Evolutionary conservation across 2,888 invertebrate species (phyloP).

Genomic region (Agonopterix alstromeriana): DNA sequence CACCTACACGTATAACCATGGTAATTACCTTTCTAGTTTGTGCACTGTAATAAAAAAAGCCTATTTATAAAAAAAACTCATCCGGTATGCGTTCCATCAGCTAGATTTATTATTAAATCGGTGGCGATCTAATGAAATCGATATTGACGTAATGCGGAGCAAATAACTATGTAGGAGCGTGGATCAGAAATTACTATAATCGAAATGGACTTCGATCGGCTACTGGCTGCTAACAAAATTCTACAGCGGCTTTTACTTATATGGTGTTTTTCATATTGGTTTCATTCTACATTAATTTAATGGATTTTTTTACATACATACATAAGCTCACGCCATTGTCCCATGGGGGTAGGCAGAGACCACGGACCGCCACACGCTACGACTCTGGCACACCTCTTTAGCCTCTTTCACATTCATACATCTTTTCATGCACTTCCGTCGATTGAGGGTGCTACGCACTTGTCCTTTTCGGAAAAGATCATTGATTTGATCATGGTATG

Average conservation of each 20-base stretch:
- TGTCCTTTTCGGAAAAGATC: too few species aligned
- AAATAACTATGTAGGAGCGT: slow-evolving; percentile 43
- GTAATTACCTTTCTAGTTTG: slow-evolving; percentile 50
- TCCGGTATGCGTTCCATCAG: slow-evolving; percentile 45
- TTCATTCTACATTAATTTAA: too few species aligned
- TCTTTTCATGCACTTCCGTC: too few species aligned
- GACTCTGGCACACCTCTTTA: too few species aligned
- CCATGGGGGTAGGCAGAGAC: too few species aligned
- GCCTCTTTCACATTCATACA: too few species aligned
- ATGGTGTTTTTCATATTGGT: too few species aligned
- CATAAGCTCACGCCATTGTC: too few species aligned
- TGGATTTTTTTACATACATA: too few species aligned
- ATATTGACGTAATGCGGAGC: slow-evolving; percentile 54
- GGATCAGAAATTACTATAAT: slow-evolving; percentile 59
- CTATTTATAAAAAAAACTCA: slow-evolving; percentile 42
- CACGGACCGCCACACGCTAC: too few species aligned
- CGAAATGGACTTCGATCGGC: slow-evolving; percentile 39
- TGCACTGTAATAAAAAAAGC: slow-evolving; percentile 37
- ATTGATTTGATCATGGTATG: too few species aligned
- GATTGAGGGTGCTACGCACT: too few species aligned
- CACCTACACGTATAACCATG: slow-evolving; percentile 35
- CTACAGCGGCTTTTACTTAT: not conserved
- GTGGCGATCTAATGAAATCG: slow-evolving; percentile 64
- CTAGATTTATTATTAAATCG: slow-evolving; percentile 53
- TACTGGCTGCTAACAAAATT: slow-evolving; percentile 18